Conservation (phyloP, 1,140 invertebrate species). For the Diorhabda sublineata region DNA sequence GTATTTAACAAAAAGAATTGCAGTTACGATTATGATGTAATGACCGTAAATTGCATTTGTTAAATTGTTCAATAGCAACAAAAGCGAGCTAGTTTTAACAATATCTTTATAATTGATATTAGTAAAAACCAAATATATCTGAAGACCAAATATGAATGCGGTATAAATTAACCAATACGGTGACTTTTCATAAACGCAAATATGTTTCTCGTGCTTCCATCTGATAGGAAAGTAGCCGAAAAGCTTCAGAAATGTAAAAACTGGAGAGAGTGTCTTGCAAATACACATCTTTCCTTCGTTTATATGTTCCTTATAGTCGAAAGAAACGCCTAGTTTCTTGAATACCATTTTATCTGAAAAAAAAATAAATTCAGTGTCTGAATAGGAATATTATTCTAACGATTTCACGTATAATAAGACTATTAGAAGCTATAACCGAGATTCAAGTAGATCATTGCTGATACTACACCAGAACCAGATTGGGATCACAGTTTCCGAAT, state of each 20-base stretch:
- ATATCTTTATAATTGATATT: conserved; percentile 19
- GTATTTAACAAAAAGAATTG: conserved; percentile 25
- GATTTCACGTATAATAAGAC: too few relatives aligned
- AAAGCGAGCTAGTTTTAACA: conserved; percentile 30
- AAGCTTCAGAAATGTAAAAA: background rate
- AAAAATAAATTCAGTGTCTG: too few relatives aligned
- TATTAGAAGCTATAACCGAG: too few relatives aligned
- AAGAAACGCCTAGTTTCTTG: too few relatives aligned
- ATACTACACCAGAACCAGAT: too few relatives aligned
- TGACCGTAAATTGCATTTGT: conserved; percentile 35
- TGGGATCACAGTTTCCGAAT: too few relatives aligned
- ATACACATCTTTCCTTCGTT: background rate
- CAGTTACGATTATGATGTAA: conserved; percentile 26
- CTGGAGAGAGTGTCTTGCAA: background rate
- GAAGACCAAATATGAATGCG: background rate
- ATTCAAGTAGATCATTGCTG: too few relatives aligned
- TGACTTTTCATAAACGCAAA: background rate
- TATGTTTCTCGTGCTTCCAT: background rate
- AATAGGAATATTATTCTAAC: too few relatives aligned
- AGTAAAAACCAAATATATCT: background rate
- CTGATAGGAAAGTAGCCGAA: background rate
- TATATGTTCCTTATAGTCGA: too few relatives aligned
- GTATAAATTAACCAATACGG: background rate
- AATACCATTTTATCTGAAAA: too few relatives aligned
- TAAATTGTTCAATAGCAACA: conserved; percentile 31